phyloP scores from a whole-genome alignment of 2,113 vertebrate genomes.

The Bufo bufo region DNA sequence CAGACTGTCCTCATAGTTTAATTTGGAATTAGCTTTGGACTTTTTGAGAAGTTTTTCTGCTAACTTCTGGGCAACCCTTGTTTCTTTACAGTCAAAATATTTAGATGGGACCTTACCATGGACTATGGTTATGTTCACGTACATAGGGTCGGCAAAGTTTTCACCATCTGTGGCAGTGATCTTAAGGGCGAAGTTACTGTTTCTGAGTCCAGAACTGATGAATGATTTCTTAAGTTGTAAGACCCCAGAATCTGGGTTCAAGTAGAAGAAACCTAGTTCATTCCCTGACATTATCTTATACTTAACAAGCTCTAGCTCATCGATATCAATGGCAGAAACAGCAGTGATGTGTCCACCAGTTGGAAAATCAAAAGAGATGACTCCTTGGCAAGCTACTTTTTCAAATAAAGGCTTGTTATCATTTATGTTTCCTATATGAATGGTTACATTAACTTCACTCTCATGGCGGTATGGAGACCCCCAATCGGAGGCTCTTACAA shows the following conservation, averaged over 20 bases:
- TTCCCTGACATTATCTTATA: constrained; percentile 97
- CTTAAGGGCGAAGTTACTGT: constrained; percentile 83
- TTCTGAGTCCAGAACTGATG: constrained; percentile 78
- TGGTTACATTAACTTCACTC: constrained; percentile 90
- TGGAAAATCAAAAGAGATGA: constrained; percentile 87
- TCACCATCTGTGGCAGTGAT: constrained; percentile 96
- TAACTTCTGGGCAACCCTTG: constrained; percentile 89
- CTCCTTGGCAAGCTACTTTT: constrained; percentile 90
- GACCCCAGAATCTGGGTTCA: constrained; percentile 94
- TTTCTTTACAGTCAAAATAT: constrained; percentile 91
- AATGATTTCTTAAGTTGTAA: constrained; percentile 85
- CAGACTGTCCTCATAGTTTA: constrained; percentile 89
- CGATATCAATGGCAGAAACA: constrained; percentile 94
- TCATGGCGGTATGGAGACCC: constrained; percentile 94
- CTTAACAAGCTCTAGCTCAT: constrained; percentile 92
- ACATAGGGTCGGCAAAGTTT: constrained; percentile 92
- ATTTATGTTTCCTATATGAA: constrained; percentile 90
- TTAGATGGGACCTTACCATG: constrained; percentile 84
- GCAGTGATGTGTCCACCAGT: constrained; percentile 89
- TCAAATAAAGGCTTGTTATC: constrained; percentile 96
- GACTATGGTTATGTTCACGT: constrained; percentile 91
- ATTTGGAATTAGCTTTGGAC: constrained; percentile 85
- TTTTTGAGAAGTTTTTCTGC: constrained; percentile 95
- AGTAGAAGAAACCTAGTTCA: constrained; percentile 87
- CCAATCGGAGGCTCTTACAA: constrained; percentile 96